Evolutionary conservation across 2,888 invertebrate genomes (phyloP).

Genomic region (Trichogramma dendrolimi): DNA sequence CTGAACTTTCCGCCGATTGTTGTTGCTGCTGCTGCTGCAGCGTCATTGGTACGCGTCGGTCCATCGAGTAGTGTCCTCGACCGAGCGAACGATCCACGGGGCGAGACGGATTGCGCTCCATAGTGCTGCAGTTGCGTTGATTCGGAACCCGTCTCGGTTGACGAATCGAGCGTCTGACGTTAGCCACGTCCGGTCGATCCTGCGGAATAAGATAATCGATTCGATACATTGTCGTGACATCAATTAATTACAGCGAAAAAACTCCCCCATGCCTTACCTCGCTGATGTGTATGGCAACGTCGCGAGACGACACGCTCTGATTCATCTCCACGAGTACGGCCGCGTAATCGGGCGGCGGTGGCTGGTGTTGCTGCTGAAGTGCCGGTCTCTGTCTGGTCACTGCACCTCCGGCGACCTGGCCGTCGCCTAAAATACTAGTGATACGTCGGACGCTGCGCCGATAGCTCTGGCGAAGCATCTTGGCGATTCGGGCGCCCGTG

Average conservation of each 20-base stretch:
- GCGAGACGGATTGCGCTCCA: too few species aligned
- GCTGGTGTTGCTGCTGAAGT: constrained; percentile 55
- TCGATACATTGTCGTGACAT: background rate
- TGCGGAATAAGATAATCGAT: constrained; percentile 1
- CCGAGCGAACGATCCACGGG: constrained; percentile 14
- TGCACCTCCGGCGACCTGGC: constrained; percentile 33
- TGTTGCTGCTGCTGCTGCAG: constrained; percentile 6
- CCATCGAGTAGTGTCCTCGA: constrained; percentile 23
- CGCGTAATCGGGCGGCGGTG: constrained; percentile 63
- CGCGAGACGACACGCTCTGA: constrained; percentile 39
- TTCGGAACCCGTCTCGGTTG: background rate
- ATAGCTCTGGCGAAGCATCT: constrained; percentile 71
- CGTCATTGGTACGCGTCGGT: constrained; percentile 20
- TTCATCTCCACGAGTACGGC: constrained; percentile 63
- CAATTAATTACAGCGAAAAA: background rate
- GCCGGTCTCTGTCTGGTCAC: constrained; percentile 42
- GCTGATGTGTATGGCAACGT: constrained; percentile 34
- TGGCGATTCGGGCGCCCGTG: constrained; percentile 78
- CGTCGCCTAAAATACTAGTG: constrained; percentile 53
- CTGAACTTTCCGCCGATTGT: background rate
- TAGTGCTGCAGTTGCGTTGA: too few species aligned
- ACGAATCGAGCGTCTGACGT: constrained; percentile 14
- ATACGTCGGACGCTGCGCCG: constrained; percentile 73
- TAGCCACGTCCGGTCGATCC: constrained; percentile 33
- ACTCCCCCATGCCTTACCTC: constrained; percentile 18